Base-by-base conservation (phyloP, 2,797 vertebrate genomes). In the Parotocinclus haroldoi region DNA sequence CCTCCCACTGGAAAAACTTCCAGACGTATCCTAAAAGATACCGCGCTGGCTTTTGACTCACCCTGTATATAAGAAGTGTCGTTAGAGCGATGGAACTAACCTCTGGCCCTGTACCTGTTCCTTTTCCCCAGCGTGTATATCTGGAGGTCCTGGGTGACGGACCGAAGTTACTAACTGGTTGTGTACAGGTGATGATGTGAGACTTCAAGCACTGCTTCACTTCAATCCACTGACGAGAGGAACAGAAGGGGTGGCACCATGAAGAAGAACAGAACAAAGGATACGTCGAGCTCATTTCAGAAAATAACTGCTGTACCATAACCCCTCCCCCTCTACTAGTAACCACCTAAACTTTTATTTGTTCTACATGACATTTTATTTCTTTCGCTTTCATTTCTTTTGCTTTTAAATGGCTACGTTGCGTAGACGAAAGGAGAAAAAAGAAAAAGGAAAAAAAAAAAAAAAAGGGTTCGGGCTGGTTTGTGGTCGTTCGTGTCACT, bases 161-260 rank as follows among this genome's bases (percentile, higher is more conserved):
- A 91, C 89, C 89, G 90, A 90, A 95, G 93, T 92, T 96, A 98
- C 92, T 96, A 92, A 98, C 87, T 84, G 92, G 91, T 85, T 92
- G 86, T 85, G 86, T 91, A 92, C 88, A 95, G 94, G 92, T 96
- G 94, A 95, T 89, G 88, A 91, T 91, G 85, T 89, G 89, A 88
- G 91, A 92, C 92, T 91, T 89, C 88, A 90, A 94, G 89, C 93
- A 93, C 90, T 89, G 89, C 93, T 89, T 91, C 91, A 82, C 14
- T 46, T n/a, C 45, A 46, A 93, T 91, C 88, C 85, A 90, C 63
- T 42, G 78, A 77, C 76, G 81, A 79, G 82, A 84, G 64, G 75
- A 83, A 57, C 54, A 79, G 85, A 88, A 91, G 27, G 27, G 92
- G 88, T 82, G 92, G 92, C 93, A 91, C 88, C 84, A 87, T 81